phyloP scores from a whole-genome alignment of 2,113 vertebrate genomes.

The Phylloscopus trochilus region DNA sequence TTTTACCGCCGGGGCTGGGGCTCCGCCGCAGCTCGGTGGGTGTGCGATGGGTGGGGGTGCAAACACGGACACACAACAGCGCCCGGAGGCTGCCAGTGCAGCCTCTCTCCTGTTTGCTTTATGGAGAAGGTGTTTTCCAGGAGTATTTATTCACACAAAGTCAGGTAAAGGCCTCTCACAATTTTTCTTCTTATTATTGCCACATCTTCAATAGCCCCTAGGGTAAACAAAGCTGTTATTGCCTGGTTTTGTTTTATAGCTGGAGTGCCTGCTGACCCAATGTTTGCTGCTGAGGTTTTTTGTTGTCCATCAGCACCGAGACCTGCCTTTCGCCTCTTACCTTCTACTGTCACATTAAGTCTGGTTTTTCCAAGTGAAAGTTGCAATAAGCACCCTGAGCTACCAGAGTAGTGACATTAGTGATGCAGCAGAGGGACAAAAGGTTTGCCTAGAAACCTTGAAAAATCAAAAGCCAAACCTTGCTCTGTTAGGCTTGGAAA shows the following conservation, averaged over 20 bases:
- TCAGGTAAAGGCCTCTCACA: background rate
- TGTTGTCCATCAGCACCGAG: rapidly evolving
- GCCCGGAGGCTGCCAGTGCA: rapidly evolving
- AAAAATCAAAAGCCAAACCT: background rate
- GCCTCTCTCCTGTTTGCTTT: rapidly evolving
- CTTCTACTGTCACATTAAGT: rapidly evolving
- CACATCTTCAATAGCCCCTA: background rate
- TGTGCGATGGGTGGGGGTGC: background rate
- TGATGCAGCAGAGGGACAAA: background rate
- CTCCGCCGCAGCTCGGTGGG: too few relatives aligned
- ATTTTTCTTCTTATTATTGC: background rate
- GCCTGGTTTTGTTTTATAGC: too few relatives aligned
- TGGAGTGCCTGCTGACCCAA: rapidly evolving
- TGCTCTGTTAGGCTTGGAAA: background rate
- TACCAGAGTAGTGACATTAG: rapidly evolving
- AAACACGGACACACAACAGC: background rate
- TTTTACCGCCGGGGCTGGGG: background rate
- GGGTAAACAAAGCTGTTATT: background rate
- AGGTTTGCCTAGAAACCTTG: background rate
- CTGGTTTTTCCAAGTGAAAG: background rate
- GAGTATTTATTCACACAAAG: background rate
- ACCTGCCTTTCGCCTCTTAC: too few relatives aligned
- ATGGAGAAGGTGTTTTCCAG: rapidly evolving
- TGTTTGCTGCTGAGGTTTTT: background rate
- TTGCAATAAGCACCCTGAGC: background rate